Conservation (phyloP, 2,797 vertebrate species). For the Scomberomorus guttatus region DNA sequence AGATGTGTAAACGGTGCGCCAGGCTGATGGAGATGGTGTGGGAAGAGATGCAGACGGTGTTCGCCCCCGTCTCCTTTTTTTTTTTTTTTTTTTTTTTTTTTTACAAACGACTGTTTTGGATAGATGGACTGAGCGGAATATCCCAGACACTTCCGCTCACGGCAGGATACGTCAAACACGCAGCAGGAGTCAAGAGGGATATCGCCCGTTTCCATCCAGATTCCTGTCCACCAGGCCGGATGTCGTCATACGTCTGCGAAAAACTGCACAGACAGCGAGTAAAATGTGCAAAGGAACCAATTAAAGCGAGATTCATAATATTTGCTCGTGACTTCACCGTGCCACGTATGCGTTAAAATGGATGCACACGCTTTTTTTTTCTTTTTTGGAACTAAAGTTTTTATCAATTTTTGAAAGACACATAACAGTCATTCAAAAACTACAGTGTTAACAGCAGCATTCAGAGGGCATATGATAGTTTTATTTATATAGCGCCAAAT, state of each 20-base stretch:
- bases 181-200: slow-evolving; percentile 51
- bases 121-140: slow-evolving; percentile 53
- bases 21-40: slow-evolving; percentile 1
- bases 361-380: no score
- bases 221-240: slow-evolving; percentile 20
- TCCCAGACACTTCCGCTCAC: slow-evolving; percentile 78
- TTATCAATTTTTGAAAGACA: no score
- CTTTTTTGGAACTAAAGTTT: no score
- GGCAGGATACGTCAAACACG: slow-evolving; percentile 70
- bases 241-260: background rate
- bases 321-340: fast-evolving
- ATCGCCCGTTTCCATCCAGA: slow-evolving; percentile 10
- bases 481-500: no score
- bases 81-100: background rate
- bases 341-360: background rate
- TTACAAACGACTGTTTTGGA: slow-evolving; percentile 43
- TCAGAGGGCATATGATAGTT: no score
- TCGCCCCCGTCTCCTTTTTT: slow-evolving; percentile 24
- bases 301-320: background rate
- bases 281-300: background rate
- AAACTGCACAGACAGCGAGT: background rate
- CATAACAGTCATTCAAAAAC: no score
- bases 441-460: no score
- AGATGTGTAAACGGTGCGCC: background rate
- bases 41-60: slow-evolving; percentile 37